Base-by-base conservation (phyloP, 2,888 invertebrate species). In the Dasysyrphus albostriatus region DNA sequence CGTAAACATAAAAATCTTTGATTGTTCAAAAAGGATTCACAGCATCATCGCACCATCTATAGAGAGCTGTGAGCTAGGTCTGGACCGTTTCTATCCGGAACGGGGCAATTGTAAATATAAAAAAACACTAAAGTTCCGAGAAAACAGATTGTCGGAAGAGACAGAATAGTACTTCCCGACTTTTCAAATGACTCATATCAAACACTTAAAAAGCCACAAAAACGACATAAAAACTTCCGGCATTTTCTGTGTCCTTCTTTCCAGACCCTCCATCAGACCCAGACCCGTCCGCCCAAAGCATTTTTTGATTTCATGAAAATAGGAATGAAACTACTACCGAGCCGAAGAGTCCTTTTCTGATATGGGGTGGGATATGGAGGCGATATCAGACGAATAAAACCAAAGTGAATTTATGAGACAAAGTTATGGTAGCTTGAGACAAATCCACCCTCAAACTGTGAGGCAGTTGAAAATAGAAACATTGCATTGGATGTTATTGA, bases 201-300 rank as follows among this genome's bases (percentile, higher is more conserved):
- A 85, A 87, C 87, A 87, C 87, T 87, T 87, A 87, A 87, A 87
- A 87, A 83, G 75, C 87, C 82, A 82, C 87, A 87, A 87, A 87
- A 87, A 75, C 67, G 56, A 72, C 83, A 87, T 87, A 87, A 87
- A 87, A 87, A 79, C 70, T 79, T 87, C 83, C 87, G 83, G 65
- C 47, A 72, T 47, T 51, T 58, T 65, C 56, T 54, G 10, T 44
- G 54, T 70, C 58, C 34, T 58, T 34, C 61, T 24, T 14, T n/a
- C 39, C 14, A 4, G 12, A 42, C 0, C 19, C 14, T n/a, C 6
- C 19, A 0, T 2, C 6, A 19, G 9, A 47, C n/a, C 8, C 19
- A 4, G 10, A 5, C 0, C 24, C 24, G n/a, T n/a, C 7, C 14
- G 0, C 8, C 8, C 14, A 32, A 7, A 54, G 32, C 8, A 32